Conservation (phyloP, 2,888 invertebrate genomes). For the Eupelmus urozonus region DNA sequence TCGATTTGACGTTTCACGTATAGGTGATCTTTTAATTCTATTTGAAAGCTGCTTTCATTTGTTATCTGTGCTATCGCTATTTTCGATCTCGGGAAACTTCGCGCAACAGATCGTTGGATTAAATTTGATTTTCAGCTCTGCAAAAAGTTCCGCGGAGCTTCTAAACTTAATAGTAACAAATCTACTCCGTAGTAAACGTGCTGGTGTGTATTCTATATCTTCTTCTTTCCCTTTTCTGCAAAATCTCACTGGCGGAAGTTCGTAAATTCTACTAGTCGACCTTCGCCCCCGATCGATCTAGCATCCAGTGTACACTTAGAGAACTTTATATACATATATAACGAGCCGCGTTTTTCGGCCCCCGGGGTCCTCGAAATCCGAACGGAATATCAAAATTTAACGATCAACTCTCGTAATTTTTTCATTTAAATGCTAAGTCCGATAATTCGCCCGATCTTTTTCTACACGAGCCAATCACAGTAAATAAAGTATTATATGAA, state of each 20-base stretch:
- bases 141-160: too few relatives aligned
- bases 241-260: too few relatives aligned
- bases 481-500: too few relatives aligned
- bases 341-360: background rate
- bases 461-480: too few relatives aligned
- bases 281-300: slow-evolving; percentile 32
- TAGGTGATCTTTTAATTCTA: slow-evolving; percentile 26
- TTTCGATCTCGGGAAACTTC: too few relatives aligned
- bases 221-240: too few relatives aligned
- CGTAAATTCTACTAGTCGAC: slow-evolving; percentile 29
- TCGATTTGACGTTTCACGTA: slow-evolving; percentile 13
- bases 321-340: background rate
- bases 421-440: slow-evolving; percentile 34
- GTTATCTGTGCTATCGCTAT: background rate
- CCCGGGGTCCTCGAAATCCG: slow-evolving; percentile 15
- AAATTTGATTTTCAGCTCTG: too few relatives aligned
- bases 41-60: background rate
- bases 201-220: too few relatives aligned
- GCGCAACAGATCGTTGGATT: too few relatives aligned
- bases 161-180: too few relatives aligned
- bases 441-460: too few relatives aligned
- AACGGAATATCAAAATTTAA: slow-evolving; percentile 40
- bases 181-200: too few relatives aligned
- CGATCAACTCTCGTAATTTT: slow-evolving; percentile 6
- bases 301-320: background rate